Percentiles rank a stretch among this genome's conserved stretches.
phyloP scores from a whole-genome alignment of 2,888 invertebrate species.

The Steinernema scapterisci region DNA sequence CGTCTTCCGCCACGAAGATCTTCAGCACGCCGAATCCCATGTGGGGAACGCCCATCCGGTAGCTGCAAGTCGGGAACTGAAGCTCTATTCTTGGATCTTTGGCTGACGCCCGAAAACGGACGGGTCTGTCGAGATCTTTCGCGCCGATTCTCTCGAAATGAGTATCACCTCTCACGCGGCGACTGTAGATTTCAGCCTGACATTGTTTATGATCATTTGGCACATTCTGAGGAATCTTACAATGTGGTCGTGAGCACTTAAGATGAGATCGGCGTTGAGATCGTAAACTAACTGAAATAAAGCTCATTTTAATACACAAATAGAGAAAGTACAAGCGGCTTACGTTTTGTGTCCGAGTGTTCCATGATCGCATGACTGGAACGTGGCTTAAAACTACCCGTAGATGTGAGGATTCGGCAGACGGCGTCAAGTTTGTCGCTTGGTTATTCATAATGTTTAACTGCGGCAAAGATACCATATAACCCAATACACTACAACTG shows the following conservation, averaged over 20 bases:
- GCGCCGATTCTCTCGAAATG: slow-evolving; percentile 33
- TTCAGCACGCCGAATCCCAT: slow-evolving; percentile 79
- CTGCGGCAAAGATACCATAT: too few relatives aligned
- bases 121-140: background rate
- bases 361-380: background rate
- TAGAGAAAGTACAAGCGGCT: background rate
- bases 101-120: slow-evolving; percentile 22
- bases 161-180: slow-evolving; percentile 8
- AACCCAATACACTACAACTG: too few relatives aligned
- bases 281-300: slow-evolving; percentile 3
- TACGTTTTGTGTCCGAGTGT: slow-evolving; percentile 9
- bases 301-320: background rate
- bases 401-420: background rate
- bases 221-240: slow-evolving; percentile 43
- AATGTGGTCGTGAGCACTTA: slow-evolving; percentile 71
- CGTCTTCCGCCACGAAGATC: slow-evolving; percentile 19
- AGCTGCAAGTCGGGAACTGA: slow-evolving; percentile 89
- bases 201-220: background rate
- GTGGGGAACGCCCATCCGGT: slow-evolving; percentile 86
- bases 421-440: background rate
- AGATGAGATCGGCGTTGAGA: slow-evolving; percentile 65
- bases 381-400: slow-evolving; percentile 7
- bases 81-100: slow-evolving; percentile 75
- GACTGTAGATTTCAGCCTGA: slow-evolving; percentile 36
- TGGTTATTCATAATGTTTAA: background rate